phyloP scores from a whole-genome alignment of 2,888 invertebrate genomes.

The Chymomyza fuscimana region DNA sequence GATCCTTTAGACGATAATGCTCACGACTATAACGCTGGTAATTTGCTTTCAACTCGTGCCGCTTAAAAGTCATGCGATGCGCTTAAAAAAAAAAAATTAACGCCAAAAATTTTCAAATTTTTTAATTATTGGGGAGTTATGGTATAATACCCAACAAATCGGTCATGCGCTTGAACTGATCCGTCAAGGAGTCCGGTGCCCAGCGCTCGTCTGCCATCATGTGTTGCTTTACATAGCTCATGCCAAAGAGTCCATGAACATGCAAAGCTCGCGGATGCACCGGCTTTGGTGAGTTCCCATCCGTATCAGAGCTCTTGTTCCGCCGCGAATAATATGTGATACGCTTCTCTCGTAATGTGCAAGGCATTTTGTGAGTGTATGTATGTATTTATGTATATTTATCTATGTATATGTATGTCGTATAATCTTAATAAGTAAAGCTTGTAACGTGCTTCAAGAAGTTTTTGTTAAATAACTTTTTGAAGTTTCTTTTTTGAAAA shows the following conservation, averaged over 20 bases:
- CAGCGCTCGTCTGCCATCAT: constrained; percentile 76
- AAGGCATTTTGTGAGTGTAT: constrained; percentile 46
- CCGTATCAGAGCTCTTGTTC: constrained; percentile 40
- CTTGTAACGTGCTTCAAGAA: no score
- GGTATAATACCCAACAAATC: constrained; percentile 67
- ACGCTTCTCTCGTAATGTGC: constrained; percentile 50
- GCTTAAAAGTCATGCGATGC: constrained; percentile 66
- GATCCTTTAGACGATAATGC: constrained; percentile 61
- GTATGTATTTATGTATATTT: not conserved
- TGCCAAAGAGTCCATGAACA: constrained; percentile 77
- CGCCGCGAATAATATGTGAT: constrained; percentile 16
- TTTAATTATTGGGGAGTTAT: no score
- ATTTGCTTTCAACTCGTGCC: constrained; percentile 65
- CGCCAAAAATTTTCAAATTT: no score
- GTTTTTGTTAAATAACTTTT: no score
- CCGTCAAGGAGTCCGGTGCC: constrained; percentile 71
- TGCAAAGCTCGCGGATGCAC: constrained; percentile 70
- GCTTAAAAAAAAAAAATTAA: constrained; percentile 38
- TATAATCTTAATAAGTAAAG: no score
- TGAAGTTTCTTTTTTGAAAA: no score
- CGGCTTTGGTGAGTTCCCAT: constrained; percentile 67
- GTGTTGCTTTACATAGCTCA: constrained; percentile 73
- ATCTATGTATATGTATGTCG: not conserved
- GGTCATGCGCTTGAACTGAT: constrained; percentile 75
- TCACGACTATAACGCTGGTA: constrained; percentile 57